Base-by-base conservation (phyloP, 2,888 invertebrate species). In the Catocala nupta region DNA sequence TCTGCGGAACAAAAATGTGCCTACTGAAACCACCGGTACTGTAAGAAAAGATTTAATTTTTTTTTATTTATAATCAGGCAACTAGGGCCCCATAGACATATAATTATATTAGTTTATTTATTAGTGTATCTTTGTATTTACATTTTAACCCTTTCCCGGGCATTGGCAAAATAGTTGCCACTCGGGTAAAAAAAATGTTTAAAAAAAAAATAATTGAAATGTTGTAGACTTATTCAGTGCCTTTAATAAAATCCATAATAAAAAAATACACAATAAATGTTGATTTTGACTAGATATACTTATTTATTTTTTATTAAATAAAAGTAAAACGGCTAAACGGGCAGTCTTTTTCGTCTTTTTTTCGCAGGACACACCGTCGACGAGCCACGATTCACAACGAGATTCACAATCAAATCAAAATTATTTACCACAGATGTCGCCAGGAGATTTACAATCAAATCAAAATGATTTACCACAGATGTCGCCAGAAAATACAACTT, bases 391-490 rank as follows among this genome's bases (percentile, higher is more conserved):
- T 25, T 25, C 25, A 25, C 25, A 25, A 25, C 25, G 25, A 25
- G 11, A 11, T 43, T 43, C 11, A 43, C n/a, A 43, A 43, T 9
- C 8, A 9, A 43, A 9, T 43, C n/a, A 36, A n/a, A 34, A 58
- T 54, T 33, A 55, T 57, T 64, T 56, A n/a, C 60, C 60, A 6
- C 59, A 59, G 39, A 16, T 53, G 3, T 36, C 55, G 25, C 11
- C 12, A 13, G n/a, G 42, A 47, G 62, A 63, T 63, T 63, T 53
- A 56, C 63, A 66, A 63, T 52, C 62, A 59, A 52, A 44, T 9
- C 53, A 66, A 60, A 71, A 65, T 48, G 56, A 66, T 70, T 60
- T 58, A 73, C 34, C 66, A 60, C 55, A 68, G 52, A 54, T 59
- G 51, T 47, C 59, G 25, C 25, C 25, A 25, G 25, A 25, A 43